Conservation (phyloP, 2,797 vertebrate genomes). For the Rhodeus uyekii region DNA sequence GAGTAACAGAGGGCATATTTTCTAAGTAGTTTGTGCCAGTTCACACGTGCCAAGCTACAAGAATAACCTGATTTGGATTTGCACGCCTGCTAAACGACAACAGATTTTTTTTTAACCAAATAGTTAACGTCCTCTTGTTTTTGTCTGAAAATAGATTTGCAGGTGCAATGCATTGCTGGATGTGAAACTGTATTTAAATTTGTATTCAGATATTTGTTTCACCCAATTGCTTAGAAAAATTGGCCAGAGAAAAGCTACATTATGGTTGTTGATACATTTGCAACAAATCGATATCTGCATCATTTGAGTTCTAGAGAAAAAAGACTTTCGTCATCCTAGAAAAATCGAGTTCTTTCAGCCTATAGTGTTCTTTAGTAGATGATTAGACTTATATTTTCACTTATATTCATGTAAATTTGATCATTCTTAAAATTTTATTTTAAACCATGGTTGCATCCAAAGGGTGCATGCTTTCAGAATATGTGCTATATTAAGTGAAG, state of each 20-base stretch:
- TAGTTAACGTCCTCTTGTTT: not conserved
- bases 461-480: too few species aligned
- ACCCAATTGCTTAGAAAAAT: not conserved
- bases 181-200: not conserved
- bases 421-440: too few species aligned
- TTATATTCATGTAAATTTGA: not conserved
- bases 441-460: too few species aligned
- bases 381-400: too few species aligned
- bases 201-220: not conserved
- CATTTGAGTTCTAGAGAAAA: not conserved
- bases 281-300: too few species aligned
- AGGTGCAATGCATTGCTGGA: not conserved
- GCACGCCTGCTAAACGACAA: conserved; percentile 35
- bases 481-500: too few species aligned
- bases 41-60: conserved; percentile 16
- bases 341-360: too few species aligned
- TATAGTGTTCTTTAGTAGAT: too few species aligned
- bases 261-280: not conserved
- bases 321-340: not conserved
- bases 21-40: conserved; percentile 8
- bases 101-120: conserved; percentile 40
- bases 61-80: conserved; percentile 36
- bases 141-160: not conserved
- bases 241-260: not conserved
- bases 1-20: not conserved